phyloP scores from a whole-genome alignment of 1,140 invertebrate genomes.

The Neodiprion lecontei region DNA sequence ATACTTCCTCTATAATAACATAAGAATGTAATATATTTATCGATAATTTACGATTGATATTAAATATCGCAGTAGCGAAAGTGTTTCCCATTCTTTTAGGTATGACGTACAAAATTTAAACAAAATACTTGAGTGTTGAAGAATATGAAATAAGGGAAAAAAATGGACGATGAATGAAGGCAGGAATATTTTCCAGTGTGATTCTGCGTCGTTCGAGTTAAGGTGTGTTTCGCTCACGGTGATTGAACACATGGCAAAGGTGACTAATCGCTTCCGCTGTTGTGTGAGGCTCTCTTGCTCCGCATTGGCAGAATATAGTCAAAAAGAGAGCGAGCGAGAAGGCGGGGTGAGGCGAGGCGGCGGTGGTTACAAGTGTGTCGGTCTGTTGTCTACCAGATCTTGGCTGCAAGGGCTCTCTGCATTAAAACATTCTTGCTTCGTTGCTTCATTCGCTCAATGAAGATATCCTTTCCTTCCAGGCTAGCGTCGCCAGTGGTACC shows the following conservation, averaged over 20 bases:
- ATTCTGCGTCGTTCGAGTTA: not conserved
- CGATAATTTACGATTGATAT: no score
- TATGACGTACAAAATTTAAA: no score
- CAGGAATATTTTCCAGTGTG: not conserved
- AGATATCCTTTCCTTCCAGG: slow-evolving; percentile 49
- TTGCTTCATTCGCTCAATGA: slow-evolving; percentile 57
- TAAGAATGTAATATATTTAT: no score
- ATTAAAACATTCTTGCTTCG: slow-evolving; percentile 55
- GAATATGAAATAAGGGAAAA: no score
- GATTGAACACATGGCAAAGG: not conserved
- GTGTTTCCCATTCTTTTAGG: no score
- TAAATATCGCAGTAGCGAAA: no score
- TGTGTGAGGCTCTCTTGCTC: not conserved
- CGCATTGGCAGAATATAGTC: not conserved
- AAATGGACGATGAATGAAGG: no score
- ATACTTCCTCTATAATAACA: no score
- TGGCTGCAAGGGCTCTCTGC: slow-evolving; percentile 52
- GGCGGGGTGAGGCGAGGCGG: not conserved
- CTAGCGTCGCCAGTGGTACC: slow-evolving; percentile 31
- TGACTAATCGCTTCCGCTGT: not conserved
- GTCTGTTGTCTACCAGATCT: slow-evolving; percentile 46
- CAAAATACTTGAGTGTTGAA: no score
- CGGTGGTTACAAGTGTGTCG: not conserved
- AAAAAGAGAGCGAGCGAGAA: not conserved
- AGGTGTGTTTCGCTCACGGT: not conserved